Base-by-base conservation (phyloP, 2,113 vertebrate genomes). In the Empidonax traillii region DNA sequence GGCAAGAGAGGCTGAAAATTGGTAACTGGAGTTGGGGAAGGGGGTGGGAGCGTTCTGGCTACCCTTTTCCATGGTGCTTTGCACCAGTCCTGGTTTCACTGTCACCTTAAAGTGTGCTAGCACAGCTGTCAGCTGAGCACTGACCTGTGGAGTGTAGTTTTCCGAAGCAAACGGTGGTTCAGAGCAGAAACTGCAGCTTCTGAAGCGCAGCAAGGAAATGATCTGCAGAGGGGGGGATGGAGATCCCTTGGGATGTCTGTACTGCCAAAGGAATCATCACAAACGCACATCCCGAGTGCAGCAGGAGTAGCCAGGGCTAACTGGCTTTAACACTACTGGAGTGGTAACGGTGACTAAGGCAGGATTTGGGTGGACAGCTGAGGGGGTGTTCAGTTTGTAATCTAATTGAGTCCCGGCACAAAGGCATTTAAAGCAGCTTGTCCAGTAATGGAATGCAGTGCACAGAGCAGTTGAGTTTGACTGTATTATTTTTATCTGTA, bases 221-320 rank as follows among this genome's bases (percentile, higher is more conserved):
- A 11, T 53, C 30, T 85, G 35, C 58, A 44, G 59, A 43, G 41
- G 59, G 7, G 9, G 19, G 46, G 31, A 28, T 76, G 62, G 24
- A 56, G 9, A 33, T 59, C 23, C 43, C 25, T 39, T 74, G 55
- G 41, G 46, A 21, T 68, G 43, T 58, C 43, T 39, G 27, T 33
- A 6, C 27, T 75, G 58, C 62, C 2, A 0, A 37, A 71, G 41
- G 69, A 27, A 61, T 16, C 20, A 5, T 37, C 18, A 10, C 27
- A 35, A 6, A 39, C 0, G 1, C 2, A 2, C 17, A 15, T n/a
- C 35, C 16, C 0, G 0, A 28, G 14, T 3, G 44, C 69, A 78
- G 65, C 24, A 65, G 11, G 22, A 0, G 0, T 11, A 39, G 68
- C 41, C 30, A 18, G 14, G 33, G 39, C 28, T 44, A 5, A 20